These are phyloP conservation scores for Musca domestica DNA, from an alignment of 1,140 invertebrate species.

Conservation along the genomic window DNA sequence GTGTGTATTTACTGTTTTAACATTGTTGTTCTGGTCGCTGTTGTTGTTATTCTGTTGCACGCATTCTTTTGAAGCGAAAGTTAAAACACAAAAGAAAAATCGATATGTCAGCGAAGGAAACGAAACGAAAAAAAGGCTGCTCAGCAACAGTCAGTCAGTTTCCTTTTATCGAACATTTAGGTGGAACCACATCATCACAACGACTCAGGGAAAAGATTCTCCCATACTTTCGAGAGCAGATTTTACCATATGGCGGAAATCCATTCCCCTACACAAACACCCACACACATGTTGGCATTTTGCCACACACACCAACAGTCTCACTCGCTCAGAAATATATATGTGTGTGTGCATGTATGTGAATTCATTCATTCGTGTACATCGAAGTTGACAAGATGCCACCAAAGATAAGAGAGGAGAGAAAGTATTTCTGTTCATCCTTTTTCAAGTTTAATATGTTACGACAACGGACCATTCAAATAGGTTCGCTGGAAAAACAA, in stretches of 20 bases:
- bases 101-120: slow-evolving; percentile 3
- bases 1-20: too few species aligned
- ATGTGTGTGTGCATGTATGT: background rate
- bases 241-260: slow-evolving; percentile 11
- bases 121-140: too few species aligned
- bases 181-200: too few species aligned
- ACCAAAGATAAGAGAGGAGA: background rate
- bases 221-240: background rate
- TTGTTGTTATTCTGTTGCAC: background rate
- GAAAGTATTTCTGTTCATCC: too few species aligned
- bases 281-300: background rate
- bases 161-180: too few species aligned
- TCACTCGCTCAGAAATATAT: background rate
- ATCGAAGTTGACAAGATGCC: slow-evolving; percentile 9
- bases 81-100: slow-evolving; percentile 14
- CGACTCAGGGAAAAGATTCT: too few species aligned
- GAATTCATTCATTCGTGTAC: slow-evolving; percentile 1
- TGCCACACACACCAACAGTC: background rate
- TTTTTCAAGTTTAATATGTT: too few species aligned
- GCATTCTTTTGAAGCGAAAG: slow-evolving; percentile 15
- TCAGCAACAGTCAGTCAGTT: too few species aligned
- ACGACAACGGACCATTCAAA: too few species aligned
- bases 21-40: too few species aligned
- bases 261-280: background rate
- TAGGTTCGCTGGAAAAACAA: too few species aligned